Conservation (phyloP, 1,140 invertebrate genomes). For the Anthonomus grandis region DNA sequence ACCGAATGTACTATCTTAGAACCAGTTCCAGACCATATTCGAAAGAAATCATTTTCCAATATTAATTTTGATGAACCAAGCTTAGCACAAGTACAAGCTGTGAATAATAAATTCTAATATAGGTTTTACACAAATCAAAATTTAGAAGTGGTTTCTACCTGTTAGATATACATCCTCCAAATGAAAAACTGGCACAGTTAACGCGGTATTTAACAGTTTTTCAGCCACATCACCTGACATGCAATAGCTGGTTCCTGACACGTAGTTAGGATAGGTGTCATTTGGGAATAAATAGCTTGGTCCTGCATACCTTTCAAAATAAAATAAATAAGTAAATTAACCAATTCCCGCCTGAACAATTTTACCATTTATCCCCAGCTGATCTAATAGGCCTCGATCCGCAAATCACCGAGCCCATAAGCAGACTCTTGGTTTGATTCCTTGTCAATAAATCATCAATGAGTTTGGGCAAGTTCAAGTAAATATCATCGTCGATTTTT, state of each 20-base stretch:
- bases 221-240: conserved; percentile 67
- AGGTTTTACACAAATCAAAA: too few species aligned
- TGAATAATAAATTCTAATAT: too few species aligned
- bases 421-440: conserved; percentile 50
- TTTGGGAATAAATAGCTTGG: conserved; percentile 76
- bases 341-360: conserved; percentile 19
- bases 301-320: conserved; percentile 58
- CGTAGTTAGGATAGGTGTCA: conserved; percentile 74
- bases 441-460: conserved; percentile 45
- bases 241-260: conserved; percentile 81
- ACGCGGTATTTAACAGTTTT: conserved; percentile 65
- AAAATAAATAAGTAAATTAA: not conserved
- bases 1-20: too few species aligned
- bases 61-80: too few species aligned
- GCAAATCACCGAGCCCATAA: conserved; percentile 73
- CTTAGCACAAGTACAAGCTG: too few species aligned
- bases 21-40: too few species aligned
- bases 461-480: conserved; percentile 65
- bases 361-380: conserved; percentile 74
- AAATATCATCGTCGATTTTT: conserved; percentile 85
- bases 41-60: too few species aligned
- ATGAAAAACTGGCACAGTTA: conserved; percentile 68
- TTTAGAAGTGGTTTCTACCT: too few species aligned
- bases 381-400: conserved; percentile 69
- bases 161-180: conserved; percentile 86